Evolutionary conservation across 2,797 vertebrate genomes (phyloP).

Genomic region (Gymnodraco acuticeps): DNA sequence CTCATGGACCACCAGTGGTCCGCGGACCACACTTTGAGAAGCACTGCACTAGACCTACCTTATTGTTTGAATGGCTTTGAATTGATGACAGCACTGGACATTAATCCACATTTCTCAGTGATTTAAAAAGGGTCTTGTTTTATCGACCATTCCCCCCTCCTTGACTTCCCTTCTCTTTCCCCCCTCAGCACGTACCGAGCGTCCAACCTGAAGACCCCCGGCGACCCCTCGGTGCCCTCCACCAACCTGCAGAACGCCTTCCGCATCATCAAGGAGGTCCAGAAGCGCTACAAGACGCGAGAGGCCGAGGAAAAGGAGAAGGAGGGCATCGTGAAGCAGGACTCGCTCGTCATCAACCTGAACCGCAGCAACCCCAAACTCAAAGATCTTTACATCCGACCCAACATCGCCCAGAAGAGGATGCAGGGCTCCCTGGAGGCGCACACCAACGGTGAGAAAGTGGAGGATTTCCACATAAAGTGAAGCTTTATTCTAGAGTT

Average conservation of each 20-base stretch:
- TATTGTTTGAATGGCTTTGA: no score
- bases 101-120: no score
- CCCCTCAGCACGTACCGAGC: conserved; percentile 91
- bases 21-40: no score
- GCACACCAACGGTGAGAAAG: conserved; percentile 90
- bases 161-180: not conserved
- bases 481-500: not conserved
- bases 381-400: conserved; percentile 96
- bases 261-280: conserved; percentile 97
- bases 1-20: no score
- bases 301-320: conserved; percentile 98
- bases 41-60: no score
- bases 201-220: conserved; percentile 93
- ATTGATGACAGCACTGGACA: no score
- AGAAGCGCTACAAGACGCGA: conserved; percentile 95
- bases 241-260: conserved; percentile 97
- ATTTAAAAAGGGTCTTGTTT: no score
- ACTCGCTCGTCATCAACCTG: conserved; percentile 95
- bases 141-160: not conserved
- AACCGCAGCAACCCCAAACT: conserved; percentile 97
- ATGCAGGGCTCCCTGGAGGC: conserved; percentile 97
- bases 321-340: conserved; percentile 97
- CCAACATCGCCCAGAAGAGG: conserved; percentile 97
- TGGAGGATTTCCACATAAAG: not conserved
- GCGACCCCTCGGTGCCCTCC: conserved; percentile 91